These are phyloP conservation scores for Podarcis cretensis DNA, from an alignment of 2,113 vertebrate species.

Conservation along the genomic window DNA sequence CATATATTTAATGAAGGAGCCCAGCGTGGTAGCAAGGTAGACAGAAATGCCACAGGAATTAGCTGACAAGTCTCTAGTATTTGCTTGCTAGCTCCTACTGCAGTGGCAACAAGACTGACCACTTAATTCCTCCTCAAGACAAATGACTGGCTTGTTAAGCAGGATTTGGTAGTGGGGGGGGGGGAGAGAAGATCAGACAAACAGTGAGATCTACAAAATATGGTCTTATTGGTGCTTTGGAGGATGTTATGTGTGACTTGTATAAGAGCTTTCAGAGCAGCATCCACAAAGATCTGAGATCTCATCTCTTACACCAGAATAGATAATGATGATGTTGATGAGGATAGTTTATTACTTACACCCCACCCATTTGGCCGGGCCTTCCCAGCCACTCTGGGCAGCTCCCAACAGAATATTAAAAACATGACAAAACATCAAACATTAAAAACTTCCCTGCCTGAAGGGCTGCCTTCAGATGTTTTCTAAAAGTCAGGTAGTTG, in stretches of 20 bases:
- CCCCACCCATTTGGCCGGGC: too few relatives aligned
- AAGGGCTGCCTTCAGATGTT: too few relatives aligned
- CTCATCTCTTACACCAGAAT: background rate
- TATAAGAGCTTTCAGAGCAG: background rate
- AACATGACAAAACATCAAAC: too few relatives aligned
- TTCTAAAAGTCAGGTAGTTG: too few relatives aligned
- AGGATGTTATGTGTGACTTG: background rate
- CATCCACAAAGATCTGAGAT: background rate
- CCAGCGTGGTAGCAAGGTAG: background rate
- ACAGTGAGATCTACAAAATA: background rate
- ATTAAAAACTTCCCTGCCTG: too few relatives aligned
- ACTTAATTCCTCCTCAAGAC: background rate
- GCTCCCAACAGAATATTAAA: too few relatives aligned
- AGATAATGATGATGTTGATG: too few relatives aligned
- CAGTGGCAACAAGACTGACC: background rate
- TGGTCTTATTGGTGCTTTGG: too few relatives aligned
- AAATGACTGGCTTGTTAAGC: background rate
- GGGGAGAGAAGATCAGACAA: background rate
- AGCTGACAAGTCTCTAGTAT: background rate
- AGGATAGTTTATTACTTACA: too few relatives aligned
- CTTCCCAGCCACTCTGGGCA: too few relatives aligned
- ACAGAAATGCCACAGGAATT: background rate
- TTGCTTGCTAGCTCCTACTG: background rate
- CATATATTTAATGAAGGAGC: constrained; percentile 13
- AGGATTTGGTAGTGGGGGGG: background rate